phyloP scores from a whole-genome alignment of 2,797 vertebrate species.

The Sus cebifrons region DNA sequence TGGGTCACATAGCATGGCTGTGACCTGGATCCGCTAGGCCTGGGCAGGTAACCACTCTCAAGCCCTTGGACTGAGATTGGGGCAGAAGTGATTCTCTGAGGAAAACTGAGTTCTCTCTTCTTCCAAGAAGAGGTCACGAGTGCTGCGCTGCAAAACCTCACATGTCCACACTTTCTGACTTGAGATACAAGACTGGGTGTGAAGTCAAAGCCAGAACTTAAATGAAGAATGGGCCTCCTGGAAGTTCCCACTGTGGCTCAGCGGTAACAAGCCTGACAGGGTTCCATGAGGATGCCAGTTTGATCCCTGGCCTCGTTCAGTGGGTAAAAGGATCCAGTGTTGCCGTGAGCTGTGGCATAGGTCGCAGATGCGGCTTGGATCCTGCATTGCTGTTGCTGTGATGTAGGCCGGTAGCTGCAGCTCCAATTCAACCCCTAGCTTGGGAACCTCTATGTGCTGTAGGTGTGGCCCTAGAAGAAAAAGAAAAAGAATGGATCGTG shows the following conservation, averaged over 20 bases:
- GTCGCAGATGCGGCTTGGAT: too few relatives aligned
- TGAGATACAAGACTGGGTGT: not conserved
- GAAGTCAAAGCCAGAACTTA: conserved; percentile 37
- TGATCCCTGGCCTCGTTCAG: too few relatives aligned
- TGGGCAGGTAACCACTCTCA: not conserved
- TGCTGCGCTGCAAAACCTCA: not conserved
- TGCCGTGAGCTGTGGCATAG: too few relatives aligned
- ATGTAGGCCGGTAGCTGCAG: too few relatives aligned
- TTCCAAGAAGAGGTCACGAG: not conserved
- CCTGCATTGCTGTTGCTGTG: too few relatives aligned
- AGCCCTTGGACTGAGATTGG: not conserved
- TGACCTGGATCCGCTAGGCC: not conserved
- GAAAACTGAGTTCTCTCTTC: not conserved
- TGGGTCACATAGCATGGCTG: not conserved
- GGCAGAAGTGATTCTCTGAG: not conserved
- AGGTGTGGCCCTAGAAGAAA: too few relatives aligned
- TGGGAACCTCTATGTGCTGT: too few relatives aligned
- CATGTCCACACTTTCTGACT: not conserved
- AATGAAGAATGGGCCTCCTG: not conserved
- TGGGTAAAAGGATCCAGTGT: too few relatives aligned
- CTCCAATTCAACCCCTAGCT: too few relatives aligned
- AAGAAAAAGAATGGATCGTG: not conserved
- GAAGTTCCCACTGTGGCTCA: too few relatives aligned
- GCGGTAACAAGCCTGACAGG: too few relatives aligned
- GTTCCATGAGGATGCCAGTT: too few relatives aligned